These are phyloP conservation scores for Calonectris borealis DNA, from an alignment of 2,113 vertebrate species.

Conservation along the genomic window DNA sequence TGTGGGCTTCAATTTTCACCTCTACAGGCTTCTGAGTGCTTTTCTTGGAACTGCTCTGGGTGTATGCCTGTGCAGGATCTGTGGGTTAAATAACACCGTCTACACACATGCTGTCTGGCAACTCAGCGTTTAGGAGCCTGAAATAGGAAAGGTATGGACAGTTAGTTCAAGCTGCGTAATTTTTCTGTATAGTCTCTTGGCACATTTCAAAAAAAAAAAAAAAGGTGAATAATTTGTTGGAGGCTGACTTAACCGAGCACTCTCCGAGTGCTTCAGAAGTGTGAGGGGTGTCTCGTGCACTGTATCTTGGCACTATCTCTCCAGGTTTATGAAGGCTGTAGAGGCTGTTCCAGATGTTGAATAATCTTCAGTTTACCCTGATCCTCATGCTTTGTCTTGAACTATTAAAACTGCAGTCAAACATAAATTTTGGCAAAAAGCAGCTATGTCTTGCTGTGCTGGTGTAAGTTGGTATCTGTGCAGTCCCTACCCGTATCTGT, in stretches of 20 bases:
- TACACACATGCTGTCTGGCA: background rate
- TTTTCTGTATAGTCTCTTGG: background rate
- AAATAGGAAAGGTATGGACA: background rate
- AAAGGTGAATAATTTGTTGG: background rate
- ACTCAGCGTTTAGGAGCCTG: background rate
- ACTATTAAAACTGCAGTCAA: background rate
- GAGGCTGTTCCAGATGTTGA: background rate
- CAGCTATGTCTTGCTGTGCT: background rate
- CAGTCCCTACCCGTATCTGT: background rate
- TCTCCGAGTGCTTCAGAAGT: background rate
- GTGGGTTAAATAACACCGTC: background rate
- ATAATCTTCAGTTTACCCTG: background rate
- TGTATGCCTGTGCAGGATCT: background rate
- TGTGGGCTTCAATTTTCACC: background rate
- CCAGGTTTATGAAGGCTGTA: background rate
- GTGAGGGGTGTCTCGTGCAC: accelerated
- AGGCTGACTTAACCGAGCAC: background rate
- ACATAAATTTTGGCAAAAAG: background rate
- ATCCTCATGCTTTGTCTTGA: background rate
- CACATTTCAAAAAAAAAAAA: background rate
- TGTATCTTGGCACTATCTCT: accelerated
- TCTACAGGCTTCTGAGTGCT: background rate
- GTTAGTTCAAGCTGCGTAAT: background rate
- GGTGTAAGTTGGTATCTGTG: background rate
- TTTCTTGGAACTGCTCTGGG: background rate